These are phyloP conservation scores for Drosophila neotestacea DNA, from an alignment of 2,888 invertebrate genomes.

Conservation along the genomic window DNA sequence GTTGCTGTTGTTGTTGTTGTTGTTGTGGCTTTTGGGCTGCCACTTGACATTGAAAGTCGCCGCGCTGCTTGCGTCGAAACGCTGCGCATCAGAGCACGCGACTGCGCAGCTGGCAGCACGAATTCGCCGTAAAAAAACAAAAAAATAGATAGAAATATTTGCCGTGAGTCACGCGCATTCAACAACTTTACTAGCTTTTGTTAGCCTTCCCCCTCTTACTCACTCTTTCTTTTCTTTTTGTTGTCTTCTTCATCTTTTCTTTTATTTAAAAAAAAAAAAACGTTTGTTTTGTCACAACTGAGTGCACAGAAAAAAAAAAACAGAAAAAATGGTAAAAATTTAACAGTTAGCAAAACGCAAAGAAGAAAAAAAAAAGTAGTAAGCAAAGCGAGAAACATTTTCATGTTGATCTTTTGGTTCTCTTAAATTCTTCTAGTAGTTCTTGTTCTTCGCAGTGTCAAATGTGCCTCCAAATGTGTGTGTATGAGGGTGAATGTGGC, in stretches of 20 bases:
- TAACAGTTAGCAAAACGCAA: constrained; percentile 53
- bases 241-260: background rate
- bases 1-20: constrained; percentile 11
- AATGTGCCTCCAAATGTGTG: constrained; percentile 16
- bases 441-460: constrained; percentile 16
- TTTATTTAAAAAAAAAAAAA: constrained; percentile 1
- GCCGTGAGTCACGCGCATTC: constrained; percentile 46
- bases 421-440: constrained; percentile 22
- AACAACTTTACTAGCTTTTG: constrained; percentile 11
- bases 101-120: constrained; percentile 45
- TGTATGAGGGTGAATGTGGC: constrained; percentile 3
- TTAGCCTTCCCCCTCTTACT: background rate
- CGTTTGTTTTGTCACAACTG: constrained; percentile 34
- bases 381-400: constrained; percentile 32
- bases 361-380: background rate
- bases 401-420: constrained; percentile 24
- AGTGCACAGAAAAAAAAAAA: constrained; percentile 38
- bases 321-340: constrained; percentile 18
- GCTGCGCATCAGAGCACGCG: constrained; percentile 42
- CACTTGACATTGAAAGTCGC: constrained; percentile 70
- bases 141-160: constrained; percentile 1
- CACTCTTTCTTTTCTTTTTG: background rate
- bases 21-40: constrained; percentile 31
- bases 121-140: constrained; percentile 41
- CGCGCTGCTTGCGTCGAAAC: constrained; percentile 27